A percentile compares a stretch with the other conserved stretches of the same genome.
Evolutionary conservation across 2,113 vertebrate species (phyloP).

Genomic region (Trichomycterus rosablanca): DNA sequence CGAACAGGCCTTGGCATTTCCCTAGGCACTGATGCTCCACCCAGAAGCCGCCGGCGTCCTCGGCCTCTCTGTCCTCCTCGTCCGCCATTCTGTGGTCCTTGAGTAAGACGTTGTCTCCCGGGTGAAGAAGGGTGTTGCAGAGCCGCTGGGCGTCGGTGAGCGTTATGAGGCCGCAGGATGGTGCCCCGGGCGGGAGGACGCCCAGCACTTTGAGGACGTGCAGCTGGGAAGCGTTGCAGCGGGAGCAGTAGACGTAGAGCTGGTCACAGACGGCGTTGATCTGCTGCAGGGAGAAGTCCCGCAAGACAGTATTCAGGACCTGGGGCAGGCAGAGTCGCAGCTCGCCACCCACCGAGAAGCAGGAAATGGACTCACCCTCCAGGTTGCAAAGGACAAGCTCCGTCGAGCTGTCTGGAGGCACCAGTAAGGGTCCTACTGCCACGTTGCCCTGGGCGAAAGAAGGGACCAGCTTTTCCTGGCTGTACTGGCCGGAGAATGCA

Average conservation of each 20-base stretch:
- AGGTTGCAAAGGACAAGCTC: slow-evolving; percentile 77
- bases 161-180: slow-evolving; percentile 80
- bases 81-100: slow-evolving; percentile 52
- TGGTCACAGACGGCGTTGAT: slow-evolving; percentile 84
- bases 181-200: slow-evolving; percentile 79
- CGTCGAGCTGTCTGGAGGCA: slow-evolving; percentile 80
- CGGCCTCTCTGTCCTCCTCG: slow-evolving; percentile 70
- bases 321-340: slow-evolving; percentile 83
- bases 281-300: slow-evolving; percentile 81
- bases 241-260: slow-evolving; percentile 81
- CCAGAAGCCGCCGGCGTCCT: slow-evolving; percentile 78
- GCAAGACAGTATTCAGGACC: slow-evolving; percentile 81
- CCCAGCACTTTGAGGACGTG: slow-evolving; percentile 82
- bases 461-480: slow-evolving; percentile 75
- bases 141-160: slow-evolving; percentile 84
- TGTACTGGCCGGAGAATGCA: slow-evolving; percentile 78
- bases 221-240: slow-evolving; percentile 80
- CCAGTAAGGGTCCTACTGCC: slow-evolving; percentile 69
- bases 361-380: slow-evolving; percentile 82
- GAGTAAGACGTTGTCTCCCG: slow-evolving; percentile 63
- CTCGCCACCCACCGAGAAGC: slow-evolving; percentile 82
- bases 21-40: slow-evolving; percentile 84
- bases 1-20: slow-evolving; percentile 82
- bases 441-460: slow-evolving; percentile 69
- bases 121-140: slow-evolving; percentile 79